These are phyloP conservation scores for Dolomedes plantarius DNA, from an alignment of 2,888 invertebrate genomes.

Conservation along the genomic window DNA sequence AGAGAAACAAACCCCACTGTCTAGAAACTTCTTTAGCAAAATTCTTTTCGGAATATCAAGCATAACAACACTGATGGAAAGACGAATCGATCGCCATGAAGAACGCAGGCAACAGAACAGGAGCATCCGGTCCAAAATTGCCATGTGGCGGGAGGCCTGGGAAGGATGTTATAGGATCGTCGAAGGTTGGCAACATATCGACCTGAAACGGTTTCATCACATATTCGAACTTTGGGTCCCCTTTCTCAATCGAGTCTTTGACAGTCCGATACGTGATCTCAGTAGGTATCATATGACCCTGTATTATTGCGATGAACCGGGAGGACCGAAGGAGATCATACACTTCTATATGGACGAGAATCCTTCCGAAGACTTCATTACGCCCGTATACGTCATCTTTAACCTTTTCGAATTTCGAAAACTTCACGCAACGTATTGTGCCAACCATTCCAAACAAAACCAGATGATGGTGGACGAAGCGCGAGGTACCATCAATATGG, in stretches of 20 bases:
- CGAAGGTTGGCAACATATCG: neutral
- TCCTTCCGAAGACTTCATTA: neutral
- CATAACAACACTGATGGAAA: too few relatives aligned
- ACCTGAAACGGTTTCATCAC: constrained; percentile 1
- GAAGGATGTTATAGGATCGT: constrained; percentile 14
- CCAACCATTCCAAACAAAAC: neutral
- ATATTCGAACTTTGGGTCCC: constrained; percentile 17
- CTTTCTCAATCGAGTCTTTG: constrained; percentile 12
- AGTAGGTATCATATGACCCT: constrained; percentile 10
- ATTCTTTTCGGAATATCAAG: too few relatives aligned
- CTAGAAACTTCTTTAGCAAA: too few relatives aligned
- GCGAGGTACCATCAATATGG: constrained; percentile 28
- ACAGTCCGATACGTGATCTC: constrained; percentile 18
- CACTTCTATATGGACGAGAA: constrained; percentile 19
- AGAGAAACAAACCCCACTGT: too few relatives aligned
- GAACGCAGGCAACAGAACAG: neutral
- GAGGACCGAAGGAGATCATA: constrained; percentile 24
- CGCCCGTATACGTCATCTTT: constrained; percentile 9
- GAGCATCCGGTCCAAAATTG: neutral
- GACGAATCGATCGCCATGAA: constrained; percentile 11
- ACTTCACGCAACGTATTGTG: neutral
- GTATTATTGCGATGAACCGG: constrained; percentile 10
- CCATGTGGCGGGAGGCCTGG: constrained; percentile 25
- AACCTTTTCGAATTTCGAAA: constrained; percentile 23
- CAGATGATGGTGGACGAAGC: constrained; percentile 4